phyloP scores from a whole-genome alignment of 2,888 invertebrate species.

The Chrysodeixis includens region DNA sequence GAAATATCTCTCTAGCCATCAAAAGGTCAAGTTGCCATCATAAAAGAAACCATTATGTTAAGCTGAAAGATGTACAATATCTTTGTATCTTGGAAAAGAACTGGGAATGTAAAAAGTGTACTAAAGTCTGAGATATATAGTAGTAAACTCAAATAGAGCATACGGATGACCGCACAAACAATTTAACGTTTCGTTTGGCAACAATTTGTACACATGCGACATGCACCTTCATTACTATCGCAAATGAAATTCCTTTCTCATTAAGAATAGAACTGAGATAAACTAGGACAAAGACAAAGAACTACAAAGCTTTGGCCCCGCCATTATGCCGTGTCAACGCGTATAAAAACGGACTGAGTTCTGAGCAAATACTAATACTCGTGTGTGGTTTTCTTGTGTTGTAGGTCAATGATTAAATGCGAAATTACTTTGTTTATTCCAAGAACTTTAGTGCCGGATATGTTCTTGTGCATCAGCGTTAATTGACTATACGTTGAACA shows the following conservation, averaged over 20 bases:
- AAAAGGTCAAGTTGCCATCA: background rate
- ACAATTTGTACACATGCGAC: constrained; percentile 1
- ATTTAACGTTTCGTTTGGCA: background rate
- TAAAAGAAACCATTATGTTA: background rate
- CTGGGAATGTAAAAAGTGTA: background rate
- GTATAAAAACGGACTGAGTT: background rate
- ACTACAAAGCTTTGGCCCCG: constrained; percentile 19
- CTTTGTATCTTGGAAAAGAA: background rate
- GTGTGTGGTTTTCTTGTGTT: background rate
- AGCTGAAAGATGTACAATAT: background rate
- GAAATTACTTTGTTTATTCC: background rate
- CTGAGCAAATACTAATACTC: background rate
- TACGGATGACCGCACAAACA: constrained; percentile 2
- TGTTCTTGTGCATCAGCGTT: no score
- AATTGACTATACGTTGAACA: no score
- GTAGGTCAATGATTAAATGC: background rate
- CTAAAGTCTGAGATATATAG: background rate
- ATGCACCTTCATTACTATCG: background rate
- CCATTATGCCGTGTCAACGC: background rate
- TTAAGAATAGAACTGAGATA: constrained; percentile 33
- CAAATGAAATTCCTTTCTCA: constrained; percentile 13
- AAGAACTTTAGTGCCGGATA: no score
- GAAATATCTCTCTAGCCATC: background rate
- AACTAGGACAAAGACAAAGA: constrained; percentile 41
- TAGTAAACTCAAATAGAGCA: background rate